Conservation (phyloP, 2,888 invertebrate species). For the Dasypogon diadema region DNA sequence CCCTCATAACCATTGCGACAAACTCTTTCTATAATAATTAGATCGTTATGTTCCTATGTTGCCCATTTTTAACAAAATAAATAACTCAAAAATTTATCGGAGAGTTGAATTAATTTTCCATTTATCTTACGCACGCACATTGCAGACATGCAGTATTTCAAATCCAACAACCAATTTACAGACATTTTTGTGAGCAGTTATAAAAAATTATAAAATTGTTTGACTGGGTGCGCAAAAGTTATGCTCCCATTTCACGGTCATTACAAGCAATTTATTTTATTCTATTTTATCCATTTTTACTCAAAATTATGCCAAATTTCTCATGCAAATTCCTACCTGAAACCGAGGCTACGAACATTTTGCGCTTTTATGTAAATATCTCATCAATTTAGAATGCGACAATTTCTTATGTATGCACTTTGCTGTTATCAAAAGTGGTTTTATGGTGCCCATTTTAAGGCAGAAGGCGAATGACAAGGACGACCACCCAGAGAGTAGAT, state of each 20-base stretch:
- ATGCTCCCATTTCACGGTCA: slow-evolving; percentile 32
- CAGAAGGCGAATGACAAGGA: slow-evolving; percentile 34
- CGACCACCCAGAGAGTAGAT: slow-evolving; percentile 42
- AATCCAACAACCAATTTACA: too few species aligned
- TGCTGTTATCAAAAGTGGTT: slow-evolving; percentile 18
- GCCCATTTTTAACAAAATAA: too few species aligned
- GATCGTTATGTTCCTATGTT: too few species aligned
- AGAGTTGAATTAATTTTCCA: too few species aligned
- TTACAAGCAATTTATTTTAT: slow-evolving; percentile 17
- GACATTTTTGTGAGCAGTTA: too few species aligned
- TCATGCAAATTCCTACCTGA: background rate
- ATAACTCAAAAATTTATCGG: too few species aligned
- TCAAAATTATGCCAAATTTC: slow-evolving; percentile 5
- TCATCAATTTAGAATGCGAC: slow-evolving; percentile 29
- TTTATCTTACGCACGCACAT: too few species aligned
- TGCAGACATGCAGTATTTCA: too few species aligned
- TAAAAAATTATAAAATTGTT: too few species aligned
- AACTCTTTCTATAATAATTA: too few species aligned
- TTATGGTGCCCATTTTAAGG: slow-evolving; percentile 5
- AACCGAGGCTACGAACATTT: background rate
- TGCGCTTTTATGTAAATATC: slow-evolving; percentile 37
- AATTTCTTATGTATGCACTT: slow-evolving; percentile 35
- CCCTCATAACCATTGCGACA: too few species aligned
- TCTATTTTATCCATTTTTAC: background rate
- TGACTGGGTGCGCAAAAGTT: too few species aligned